A percentile compares a stretch with the other conserved stretches of the same genome.
Evolutionary conservation across 35 echinoderm and acorn worm species (phyloP).

Genomic region (Stichopus chloronotus): DNA sequence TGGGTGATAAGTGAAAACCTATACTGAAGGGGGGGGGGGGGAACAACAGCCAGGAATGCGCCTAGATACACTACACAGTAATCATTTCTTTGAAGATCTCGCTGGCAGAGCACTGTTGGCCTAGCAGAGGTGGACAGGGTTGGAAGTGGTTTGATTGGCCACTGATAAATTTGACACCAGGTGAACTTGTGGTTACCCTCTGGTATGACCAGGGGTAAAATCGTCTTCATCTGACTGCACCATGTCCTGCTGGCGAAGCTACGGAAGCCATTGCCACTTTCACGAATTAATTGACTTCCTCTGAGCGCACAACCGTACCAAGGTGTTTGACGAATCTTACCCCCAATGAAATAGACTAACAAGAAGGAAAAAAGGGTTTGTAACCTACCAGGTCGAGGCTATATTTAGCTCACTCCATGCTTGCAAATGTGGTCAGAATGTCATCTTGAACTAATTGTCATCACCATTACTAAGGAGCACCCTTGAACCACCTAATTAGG

Average conservation of each 20-base stretch:
- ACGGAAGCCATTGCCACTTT: not conserved
- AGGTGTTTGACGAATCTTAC: no score
- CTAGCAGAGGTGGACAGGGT: no score
- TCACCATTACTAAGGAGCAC: constrained; percentile 29
- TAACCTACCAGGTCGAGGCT: not conserved
- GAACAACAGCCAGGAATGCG: no score
- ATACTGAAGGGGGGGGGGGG: not conserved
- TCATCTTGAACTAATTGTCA: constrained; percentile 41
- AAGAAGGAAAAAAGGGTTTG: no score
- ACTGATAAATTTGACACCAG: not conserved
- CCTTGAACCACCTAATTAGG: constrained; percentile 40
- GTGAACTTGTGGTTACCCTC: not conserved
- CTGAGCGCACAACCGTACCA: not conserved
- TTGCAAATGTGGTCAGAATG: not conserved
- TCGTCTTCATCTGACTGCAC: not conserved
- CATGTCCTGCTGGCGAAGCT: not conserved
- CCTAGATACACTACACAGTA: no score
- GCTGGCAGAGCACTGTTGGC: no score
- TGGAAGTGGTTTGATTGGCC: no score
- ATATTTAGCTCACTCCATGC: not conserved
- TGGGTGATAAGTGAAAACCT: constrained; percentile 1
- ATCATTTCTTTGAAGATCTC: no score
- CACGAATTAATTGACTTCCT: not conserved
- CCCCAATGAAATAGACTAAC: no score
- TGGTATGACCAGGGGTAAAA: not conserved